A percentile compares a stretch with the other conserved stretches of the same genome.
These are phyloP conservation scores for Ochotona curzoniae DNA, from an alignment of 2,113 vertebrate genomes.

Conservation along the genomic window DNA sequence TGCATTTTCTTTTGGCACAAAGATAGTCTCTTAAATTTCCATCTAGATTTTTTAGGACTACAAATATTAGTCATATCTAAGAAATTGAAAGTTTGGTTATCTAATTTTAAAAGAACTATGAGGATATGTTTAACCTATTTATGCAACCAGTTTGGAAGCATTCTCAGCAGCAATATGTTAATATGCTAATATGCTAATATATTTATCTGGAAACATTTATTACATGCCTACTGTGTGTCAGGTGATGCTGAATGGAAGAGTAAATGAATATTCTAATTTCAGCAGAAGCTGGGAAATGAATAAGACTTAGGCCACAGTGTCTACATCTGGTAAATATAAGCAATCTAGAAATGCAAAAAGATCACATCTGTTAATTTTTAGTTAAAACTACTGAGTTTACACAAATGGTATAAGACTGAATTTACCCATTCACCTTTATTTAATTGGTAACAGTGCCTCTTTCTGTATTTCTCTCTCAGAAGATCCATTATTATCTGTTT, in stretches of 20 bases:
- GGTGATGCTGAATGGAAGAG: neutral
- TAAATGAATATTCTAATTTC: conserved; percentile 42
- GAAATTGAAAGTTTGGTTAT: conserved; percentile 41
- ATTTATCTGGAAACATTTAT: conserved; percentile 35
- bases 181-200: conserved; percentile 45
- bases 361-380: conserved; percentile 36
- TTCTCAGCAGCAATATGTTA: conserved; percentile 39
- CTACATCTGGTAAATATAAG: conserved; percentile 17
- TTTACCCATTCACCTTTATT: neutral
- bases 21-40: conserved; percentile 52
- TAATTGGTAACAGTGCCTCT: conserved; percentile 11
- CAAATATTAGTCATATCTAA: conserved; percentile 7
- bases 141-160: conserved; percentile 43
- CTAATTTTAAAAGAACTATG: neutral
- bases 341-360: conserved; percentile 24
- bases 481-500: conserved; percentile 16
- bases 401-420: conserved; percentile 37
- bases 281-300: conserved; percentile 23
- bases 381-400: conserved; percentile 48
- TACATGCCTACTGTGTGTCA: conserved; percentile 17
- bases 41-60: conserved; percentile 38
- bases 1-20: neutral
- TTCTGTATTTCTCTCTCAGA: conserved; percentile 48
- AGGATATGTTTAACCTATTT: conserved; percentile 37
- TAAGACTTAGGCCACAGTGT: conserved; percentile 24